Conservation (phyloP, 2,888 invertebrate genomes). For the Hypolimnas misippus region DNA sequence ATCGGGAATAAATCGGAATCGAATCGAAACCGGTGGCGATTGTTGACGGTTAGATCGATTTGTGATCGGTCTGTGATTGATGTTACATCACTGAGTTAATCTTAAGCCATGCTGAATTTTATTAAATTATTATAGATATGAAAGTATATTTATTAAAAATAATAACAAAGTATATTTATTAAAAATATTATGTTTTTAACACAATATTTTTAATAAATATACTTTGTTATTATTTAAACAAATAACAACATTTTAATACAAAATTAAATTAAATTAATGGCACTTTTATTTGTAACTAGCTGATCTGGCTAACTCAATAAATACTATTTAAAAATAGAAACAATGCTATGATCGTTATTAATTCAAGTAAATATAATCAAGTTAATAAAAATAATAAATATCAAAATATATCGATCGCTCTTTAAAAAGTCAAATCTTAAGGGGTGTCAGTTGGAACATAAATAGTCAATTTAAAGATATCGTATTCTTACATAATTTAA, state of each 20-base stretch:
- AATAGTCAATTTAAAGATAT: conserved; percentile 40
- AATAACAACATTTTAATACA: too few species aligned
- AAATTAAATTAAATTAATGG: too few species aligned
- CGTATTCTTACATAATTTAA: too few species aligned
- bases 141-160: not conserved
- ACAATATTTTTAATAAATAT: too few species aligned
- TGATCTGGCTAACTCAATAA: too few species aligned
- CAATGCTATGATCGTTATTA: too few species aligned
- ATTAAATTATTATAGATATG: not conserved
- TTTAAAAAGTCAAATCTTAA: not conserved
- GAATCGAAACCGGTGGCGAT: conserved; percentile 69
- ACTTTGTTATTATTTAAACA: too few species aligned
- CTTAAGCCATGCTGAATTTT: conserved; percentile 35
- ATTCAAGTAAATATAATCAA: too few species aligned
- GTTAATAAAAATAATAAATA: not conserved
- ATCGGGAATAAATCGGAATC: conserved; percentile 67
- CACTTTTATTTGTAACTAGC: too few species aligned
- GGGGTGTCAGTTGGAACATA: not conserved
- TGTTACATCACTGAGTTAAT: conserved; percentile 37
- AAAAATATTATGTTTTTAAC: too few species aligned
- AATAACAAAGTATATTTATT: not conserved
- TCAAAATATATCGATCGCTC: not conserved
- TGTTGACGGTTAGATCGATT: conserved; percentile 65
- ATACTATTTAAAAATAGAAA: too few species aligned
- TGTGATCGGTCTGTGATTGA: conserved; percentile 62